Conservation (phyloP, 2,888 invertebrate genomes). For the Tetranychus piercei region DNA sequence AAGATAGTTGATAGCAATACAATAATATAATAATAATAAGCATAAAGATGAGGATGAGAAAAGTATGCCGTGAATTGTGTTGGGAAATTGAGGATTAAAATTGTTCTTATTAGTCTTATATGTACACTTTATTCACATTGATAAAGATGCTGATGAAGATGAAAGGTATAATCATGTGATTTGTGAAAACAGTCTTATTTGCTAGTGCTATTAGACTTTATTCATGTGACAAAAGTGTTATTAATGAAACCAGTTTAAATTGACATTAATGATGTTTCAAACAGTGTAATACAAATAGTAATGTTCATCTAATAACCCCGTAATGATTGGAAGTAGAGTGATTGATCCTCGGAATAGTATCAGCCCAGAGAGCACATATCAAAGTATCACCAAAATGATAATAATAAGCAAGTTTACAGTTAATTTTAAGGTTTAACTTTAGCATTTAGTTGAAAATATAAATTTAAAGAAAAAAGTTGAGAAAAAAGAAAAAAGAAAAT, state of each 20-base stretch:
- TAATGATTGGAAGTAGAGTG: not conserved
- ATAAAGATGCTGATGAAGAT: not conserved
- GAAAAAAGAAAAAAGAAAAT: too few species aligned
- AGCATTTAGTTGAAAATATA: too few species aligned
- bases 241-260: not conserved
- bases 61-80: not conserved
- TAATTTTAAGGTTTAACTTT: too few species aligned
- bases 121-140: not conserved
- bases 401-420: too few species aligned
- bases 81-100: not conserved
- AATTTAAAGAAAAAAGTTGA: too few species aligned
- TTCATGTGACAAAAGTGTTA: not conserved
- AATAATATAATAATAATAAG: not conserved
- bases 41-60: not conserved
- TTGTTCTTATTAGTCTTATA: not conserved
- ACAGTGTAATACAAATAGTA: not conserved
- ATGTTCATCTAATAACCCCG: not conserved
- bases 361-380: too few species aligned
- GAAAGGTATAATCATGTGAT: not conserved
- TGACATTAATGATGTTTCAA: not conserved
- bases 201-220: not conserved
- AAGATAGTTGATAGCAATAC: not conserved
- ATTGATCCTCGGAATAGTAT: too few species aligned
- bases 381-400: too few species aligned
- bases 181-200: not conserved